phyloP scores from a whole-genome alignment of 1,140 invertebrate species.

The Thereuonema tuberculata region DNA sequence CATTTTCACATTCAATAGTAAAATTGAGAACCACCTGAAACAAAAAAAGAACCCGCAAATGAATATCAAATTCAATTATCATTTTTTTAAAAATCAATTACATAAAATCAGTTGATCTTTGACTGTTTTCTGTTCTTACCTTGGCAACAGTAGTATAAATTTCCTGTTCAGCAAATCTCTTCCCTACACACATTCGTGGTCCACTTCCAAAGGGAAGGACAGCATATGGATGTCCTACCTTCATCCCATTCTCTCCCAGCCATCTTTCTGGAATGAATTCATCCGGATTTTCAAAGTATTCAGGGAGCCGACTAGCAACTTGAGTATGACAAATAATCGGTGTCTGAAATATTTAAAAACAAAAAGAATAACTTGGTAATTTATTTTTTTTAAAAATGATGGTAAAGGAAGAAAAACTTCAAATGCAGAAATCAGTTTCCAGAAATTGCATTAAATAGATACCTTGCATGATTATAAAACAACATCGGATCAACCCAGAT shows the following conservation, averaged over 20 bases:
- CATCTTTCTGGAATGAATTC: constrained; percentile 68
- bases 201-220: constrained; percentile 80
- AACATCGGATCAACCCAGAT: no score
- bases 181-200: constrained; percentile 37
- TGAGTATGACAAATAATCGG: constrained; percentile 72
- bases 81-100: not conserved
- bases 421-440: no score
- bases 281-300: constrained; percentile 57
- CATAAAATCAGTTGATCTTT: not conserved
- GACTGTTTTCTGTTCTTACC: constrained; percentile 4
- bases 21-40: constrained; percentile 49
- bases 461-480: no score
- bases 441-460: no score
- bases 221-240: constrained; percentile 41
- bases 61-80: not conserved
- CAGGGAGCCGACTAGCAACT: constrained; percentile 58
- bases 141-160: constrained; percentile 28
- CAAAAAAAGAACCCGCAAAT: not conserved
- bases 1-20: constrained; percentile 49
- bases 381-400: constrained; percentile 13
- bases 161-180: constrained; percentile 23
- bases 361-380: constrained; percentile 5
- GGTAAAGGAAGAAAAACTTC: no score
- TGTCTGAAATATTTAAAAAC: constrained; percentile 43
- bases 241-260: constrained; percentile 37